These are phyloP conservation scores for Eupithecia pulchellata DNA, from an alignment of 2,888 invertebrate species.

Conservation along the genomic window DNA sequence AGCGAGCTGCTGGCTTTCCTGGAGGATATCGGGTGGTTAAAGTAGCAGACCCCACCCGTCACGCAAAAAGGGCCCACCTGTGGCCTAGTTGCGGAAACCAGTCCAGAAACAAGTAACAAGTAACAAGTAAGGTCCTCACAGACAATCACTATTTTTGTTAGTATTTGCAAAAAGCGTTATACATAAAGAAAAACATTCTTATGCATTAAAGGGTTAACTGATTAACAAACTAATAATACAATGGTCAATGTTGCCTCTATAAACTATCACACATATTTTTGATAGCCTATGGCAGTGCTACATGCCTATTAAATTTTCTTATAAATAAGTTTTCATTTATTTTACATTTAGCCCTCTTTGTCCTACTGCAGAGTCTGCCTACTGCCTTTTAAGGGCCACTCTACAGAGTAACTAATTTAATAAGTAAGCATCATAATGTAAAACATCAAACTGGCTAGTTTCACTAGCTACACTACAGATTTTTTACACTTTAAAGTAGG, in stretches of 20 bases:
- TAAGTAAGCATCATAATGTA: neutral
- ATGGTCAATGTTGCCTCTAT: neutral
- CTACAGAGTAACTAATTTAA: neutral
- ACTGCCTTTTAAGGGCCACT: neutral
- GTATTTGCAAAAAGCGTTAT: too few species aligned
- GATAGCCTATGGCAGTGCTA: neutral
- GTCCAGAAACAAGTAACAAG: too few species aligned
- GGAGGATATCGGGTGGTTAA: too few species aligned
- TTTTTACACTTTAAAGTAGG: neutral
- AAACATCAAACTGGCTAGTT: neutral
- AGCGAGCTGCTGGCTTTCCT: too few species aligned
- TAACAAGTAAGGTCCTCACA: too few species aligned
- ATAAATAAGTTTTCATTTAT: neutral
- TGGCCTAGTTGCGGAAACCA: too few species aligned
- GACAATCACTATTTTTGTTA: too few species aligned
- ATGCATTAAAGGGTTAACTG: too few species aligned
- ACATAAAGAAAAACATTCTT: too few species aligned
- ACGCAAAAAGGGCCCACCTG: too few species aligned
- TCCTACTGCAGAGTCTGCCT: neutral
- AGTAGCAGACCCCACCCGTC: too few species aligned
- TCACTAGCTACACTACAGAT: neutral
- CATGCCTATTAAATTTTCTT: neutral
- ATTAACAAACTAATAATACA: slow-evolving; percentile 6
- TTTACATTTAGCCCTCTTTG: neutral
- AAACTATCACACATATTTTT: slow-evolving; percentile 9